phyloP scores from a whole-genome alignment of 2,888 invertebrate species.

The Rhagophthalmus giganteus region DNA sequence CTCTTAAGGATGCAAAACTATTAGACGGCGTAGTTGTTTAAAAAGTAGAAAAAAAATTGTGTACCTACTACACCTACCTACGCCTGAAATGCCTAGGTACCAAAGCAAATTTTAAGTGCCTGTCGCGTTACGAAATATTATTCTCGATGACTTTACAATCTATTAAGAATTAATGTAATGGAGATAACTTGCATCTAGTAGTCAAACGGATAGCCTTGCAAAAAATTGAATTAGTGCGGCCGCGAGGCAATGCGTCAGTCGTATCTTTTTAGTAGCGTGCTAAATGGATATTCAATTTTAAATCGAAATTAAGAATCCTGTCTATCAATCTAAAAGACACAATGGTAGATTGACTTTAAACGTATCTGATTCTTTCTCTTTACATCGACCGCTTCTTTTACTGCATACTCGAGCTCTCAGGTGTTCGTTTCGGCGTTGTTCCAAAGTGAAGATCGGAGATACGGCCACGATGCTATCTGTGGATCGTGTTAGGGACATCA shows the following conservation, averaged over 20 bases:
- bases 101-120: background rate
- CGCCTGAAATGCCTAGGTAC: no score
- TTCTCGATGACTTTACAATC: no score
- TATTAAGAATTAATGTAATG: background rate
- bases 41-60: no score
- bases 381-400: conserved; percentile 43
- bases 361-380: conserved; percentile 52
- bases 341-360: conserved; percentile 53
- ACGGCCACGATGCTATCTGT: conserved; percentile 41
- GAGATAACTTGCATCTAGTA: background rate
- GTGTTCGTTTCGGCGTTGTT: conserved; percentile 39
- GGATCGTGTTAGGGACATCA: conserved; percentile 54
- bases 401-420: conserved; percentile 36
- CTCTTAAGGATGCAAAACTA: no score
- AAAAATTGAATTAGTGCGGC: conserved; percentile 8
- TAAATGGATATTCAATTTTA: conserved; percentile 48
- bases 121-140: no score
- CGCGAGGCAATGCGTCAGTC: conserved; percentile 12
- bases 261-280: conserved; percentile 46
- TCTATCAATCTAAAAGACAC: conserved; percentile 51
- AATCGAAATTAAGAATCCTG: conserved; percentile 49
- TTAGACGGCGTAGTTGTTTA: no score
- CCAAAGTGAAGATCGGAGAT: conserved; percentile 42
- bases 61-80: no score
- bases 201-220: conserved; percentile 3